Evolutionary conservation across 2,888 invertebrate species (phyloP), one percentile per base, ranked within the genome.

Genomic region (Drosophila anomalata): DNA sequence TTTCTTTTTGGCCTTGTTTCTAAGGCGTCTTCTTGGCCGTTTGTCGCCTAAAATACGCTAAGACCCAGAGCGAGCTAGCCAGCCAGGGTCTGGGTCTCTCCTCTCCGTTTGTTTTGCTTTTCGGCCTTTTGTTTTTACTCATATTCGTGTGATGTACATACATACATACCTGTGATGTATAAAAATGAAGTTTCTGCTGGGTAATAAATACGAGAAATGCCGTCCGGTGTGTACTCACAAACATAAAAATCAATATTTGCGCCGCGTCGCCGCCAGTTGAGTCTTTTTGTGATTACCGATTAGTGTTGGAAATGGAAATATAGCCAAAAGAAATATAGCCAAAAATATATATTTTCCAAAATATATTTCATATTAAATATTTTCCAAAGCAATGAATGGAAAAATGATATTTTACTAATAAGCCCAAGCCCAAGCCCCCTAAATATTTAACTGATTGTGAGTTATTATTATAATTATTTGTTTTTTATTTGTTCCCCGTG

Each of bases 211-310:
- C 67, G 72, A 76, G 61, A 63, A 77, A 70, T 62, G 31, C 59
- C 24, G 17, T 11, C 11, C 31, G 31, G 12, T 51, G 52, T 58
- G 52, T 58, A 76, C 42, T 48, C 17, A 59, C 54, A 52, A 57
- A 71, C 50, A 81, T 74, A 73, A 78, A 83, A 83, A 83, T 83
- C 82, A 83, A 83, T 83, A 83, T 83, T 83, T 86, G 75, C 77
- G 59, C 83, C 70, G 77, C 73, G 84, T 81, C 78, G 83, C 61
- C 69, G 74, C 67, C 75, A 66, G 57, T 56, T 56, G 46, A 36
- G 60, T n/a, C 29, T 57, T 31, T 47, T 47, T 57, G 14, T 57
- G 14, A 39, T 20, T 61, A 22, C 58, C 31, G 22, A 29, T 46
- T 47, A 17, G 4, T 29, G 3, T 9, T 29, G 2, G 2, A 9